Evolutionary conservation across 2,797 vertebrate species (phyloP).

Genomic region (Chaetodon trifasciatus): DNA sequence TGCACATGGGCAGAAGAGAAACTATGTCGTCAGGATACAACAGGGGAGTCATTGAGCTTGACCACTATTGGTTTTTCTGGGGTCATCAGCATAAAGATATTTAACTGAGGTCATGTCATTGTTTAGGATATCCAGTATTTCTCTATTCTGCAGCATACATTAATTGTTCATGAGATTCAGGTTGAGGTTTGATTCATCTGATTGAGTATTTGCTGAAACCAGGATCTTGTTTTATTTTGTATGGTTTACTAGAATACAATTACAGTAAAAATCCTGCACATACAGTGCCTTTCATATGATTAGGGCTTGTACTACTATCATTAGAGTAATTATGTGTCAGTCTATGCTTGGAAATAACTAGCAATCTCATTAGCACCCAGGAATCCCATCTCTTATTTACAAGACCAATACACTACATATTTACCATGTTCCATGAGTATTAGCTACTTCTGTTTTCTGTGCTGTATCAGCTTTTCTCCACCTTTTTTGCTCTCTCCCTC

Average conservation of each 20-base stretch:
- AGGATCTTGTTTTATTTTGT: background rate
- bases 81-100: background rate
- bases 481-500: background rate
- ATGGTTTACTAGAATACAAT: background rate
- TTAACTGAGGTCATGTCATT: background rate
- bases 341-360: background rate
- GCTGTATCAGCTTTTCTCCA: background rate
- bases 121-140: background rate
- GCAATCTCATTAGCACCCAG: background rate
- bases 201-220: background rate
- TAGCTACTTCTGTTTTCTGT: background rate
- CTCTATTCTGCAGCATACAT: background rate
- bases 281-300: background rate
- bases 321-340: too few species aligned
- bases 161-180: background rate
- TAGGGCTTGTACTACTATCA: too few species aligned
- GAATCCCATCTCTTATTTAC: conserved; percentile 4
- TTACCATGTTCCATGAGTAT: background rate
- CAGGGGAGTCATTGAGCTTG: conserved; percentile 1
- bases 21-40: background rate
- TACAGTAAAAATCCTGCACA: background rate
- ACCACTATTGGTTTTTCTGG: background rate
- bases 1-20: conserved; percentile 40
- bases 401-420: conserved; percentile 2
- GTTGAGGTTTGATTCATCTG: background rate